Evolutionary conservation across 53 echinoderm and acorn worm genomes (phyloP), one percentile per base, ranked within the genome.

Genomic region (Henricia sp.): DNA sequence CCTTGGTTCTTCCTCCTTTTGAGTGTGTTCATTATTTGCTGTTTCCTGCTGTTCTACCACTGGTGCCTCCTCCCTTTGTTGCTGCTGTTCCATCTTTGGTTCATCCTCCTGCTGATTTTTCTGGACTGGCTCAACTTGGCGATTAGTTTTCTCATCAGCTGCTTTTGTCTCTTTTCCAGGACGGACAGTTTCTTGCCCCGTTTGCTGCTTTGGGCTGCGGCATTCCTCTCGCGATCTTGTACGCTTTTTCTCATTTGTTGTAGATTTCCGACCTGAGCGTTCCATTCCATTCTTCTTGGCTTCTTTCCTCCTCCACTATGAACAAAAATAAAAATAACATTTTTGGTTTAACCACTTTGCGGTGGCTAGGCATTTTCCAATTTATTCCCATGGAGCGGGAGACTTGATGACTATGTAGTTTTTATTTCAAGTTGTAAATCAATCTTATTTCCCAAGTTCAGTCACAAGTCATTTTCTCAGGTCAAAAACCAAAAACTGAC

Each of bases 1-100:
- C 6, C 65, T 40, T 53, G 60, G 42, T 39, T 72, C 41, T 17
- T 80, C 88, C 33, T 84, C n/a, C 51, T 72, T 44, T 26, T 88
- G 60, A 8, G 67, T 25, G 32, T 85, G 52, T 23, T 86, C 60
- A 26, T 36, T 19, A 4, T 35, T 39, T 48, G 38, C 38, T 46
- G 35, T 24, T 58, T 68, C 48, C 53, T 40, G 10, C 6, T 14
- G 2, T 60, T 50, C 50, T 75, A 50, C 67, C 37, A n/a, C 40
- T 83, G 62, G 35, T 40, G 52, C 29, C 20, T 41, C 20, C 38
- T 59, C 13, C 58, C 17, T 50, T 55, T 34, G 29, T 68, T 38
- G 55, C 35, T 78, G 85, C 43, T 76, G 66, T 32, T 62, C 59
- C 40, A 19, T 50, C 64, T 58, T 19, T 38, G 77, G 59, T 21